These are phyloP conservation scores for Mastomys coucha DNA, from an alignment of 2,113 vertebrate species.

Conservation along the genomic window DNA sequence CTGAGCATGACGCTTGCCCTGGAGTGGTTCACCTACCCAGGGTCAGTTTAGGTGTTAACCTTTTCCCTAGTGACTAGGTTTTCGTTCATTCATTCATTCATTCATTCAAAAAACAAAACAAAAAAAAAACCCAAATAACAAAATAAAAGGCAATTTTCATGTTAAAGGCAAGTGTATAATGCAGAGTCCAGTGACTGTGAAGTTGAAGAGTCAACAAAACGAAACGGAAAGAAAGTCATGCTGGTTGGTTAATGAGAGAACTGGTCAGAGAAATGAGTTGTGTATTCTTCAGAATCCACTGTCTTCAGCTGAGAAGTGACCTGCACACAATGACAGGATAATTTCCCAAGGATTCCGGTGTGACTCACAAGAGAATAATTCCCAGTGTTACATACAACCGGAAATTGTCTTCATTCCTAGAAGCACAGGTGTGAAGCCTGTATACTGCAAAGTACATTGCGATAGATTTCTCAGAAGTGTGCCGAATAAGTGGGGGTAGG, in stretches of 20 bases:
- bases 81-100: not conserved
- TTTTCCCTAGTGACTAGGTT: not conserved
- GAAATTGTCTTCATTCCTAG: not conserved
- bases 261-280: not conserved
- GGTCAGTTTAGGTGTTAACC: not conserved
- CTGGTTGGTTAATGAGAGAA: not conserved
- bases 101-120: not conserved
- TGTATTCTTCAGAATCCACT: not conserved
- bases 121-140: not conserved
- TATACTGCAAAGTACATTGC: not conserved
- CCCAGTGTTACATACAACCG: not conserved
- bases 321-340: not conserved
- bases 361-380: not conserved
- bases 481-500: not conserved
- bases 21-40: not conserved
- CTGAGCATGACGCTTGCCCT: not conserved
- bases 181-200: not conserved
- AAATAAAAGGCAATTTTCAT: not conserved
- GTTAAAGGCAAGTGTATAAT: not conserved
- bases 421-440: not conserved
- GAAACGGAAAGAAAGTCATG: not conserved
- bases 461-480: not conserved
- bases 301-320: not conserved
- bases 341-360: not conserved
- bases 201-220: not conserved